Evolutionary conservation across 1,140 invertebrate species (phyloP), one percentile per base, ranked within the genome.

Genomic region (Thaumatotibia leucotreta): DNA sequence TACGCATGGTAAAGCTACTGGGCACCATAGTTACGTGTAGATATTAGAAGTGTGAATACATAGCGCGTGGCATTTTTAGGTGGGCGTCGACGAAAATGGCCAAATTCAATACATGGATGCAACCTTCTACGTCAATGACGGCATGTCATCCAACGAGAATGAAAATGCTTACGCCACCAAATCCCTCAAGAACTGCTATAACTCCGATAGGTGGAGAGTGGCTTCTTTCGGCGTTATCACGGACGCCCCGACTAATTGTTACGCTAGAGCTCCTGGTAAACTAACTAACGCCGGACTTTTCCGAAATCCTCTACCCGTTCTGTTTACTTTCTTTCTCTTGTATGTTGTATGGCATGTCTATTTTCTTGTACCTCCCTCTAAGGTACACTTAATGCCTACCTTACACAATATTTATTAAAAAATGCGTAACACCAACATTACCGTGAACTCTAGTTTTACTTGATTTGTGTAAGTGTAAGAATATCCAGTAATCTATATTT

Each of bases 171-270:
- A 83, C 0, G 70, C 80, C 9, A 35, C 84, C 8, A 27, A 84
- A 1, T 84, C 89, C 22, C 80, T 92, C 65, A 74, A 81, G 17
- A 94, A 92, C 67, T 94, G 93, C 66, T 95, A 95, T 67, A 86
- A 93, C 65, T 11, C 72, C 22, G 69, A 74, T n/a, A 82, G 92
- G 39, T 93, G 94, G 93, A 77, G 88, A 67, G 69, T 93, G 0
- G 82, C 82, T 23, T 92, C 91, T 4, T 92, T 85, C 35, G 88
- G 92, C 23, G 91, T 92, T 0, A 83, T 86, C 66, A 94, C 94
- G 0, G 93, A 95, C 70, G 81, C 92, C 4, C 91, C 94, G 0
- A 80, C 83, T 0, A 94, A 94, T 63, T 92, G 92, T 93, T 94
- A 0, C 92, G 87, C n/a, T 72, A 66, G 74, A 50, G 76, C 76